phyloP scores from a whole-genome alignment of 1,140 invertebrate genomes.

The Tetraneura akinire region DNA sequence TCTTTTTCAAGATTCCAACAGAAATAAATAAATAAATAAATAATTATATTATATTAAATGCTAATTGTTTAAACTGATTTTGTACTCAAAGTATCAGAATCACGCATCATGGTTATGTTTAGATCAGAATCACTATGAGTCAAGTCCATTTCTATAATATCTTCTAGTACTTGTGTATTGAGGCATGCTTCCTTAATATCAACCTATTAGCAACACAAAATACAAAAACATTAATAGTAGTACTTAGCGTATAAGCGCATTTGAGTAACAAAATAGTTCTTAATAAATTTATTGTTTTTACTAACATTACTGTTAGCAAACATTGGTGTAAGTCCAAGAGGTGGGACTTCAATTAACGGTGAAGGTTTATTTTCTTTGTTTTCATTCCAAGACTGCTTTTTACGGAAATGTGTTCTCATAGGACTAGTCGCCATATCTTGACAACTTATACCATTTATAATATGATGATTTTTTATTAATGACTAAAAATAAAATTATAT shows the following conservation, averaged over 20 bases:
- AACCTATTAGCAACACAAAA: not conserved
- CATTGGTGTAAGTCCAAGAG: conserved; percentile 31
- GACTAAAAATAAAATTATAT: conserved; percentile 27
- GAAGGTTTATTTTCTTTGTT: conserved; percentile 45
- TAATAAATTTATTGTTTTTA: not conserved
- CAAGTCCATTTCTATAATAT: conserved; percentile 28
- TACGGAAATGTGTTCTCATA: conserved; percentile 23
- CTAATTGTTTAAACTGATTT: conserved; percentile 28
- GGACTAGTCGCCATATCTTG: conserved; percentile 48
- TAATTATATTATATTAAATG: not conserved
- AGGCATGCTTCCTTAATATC: conserved; percentile 39
- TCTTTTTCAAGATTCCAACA: conserved; percentile 12
- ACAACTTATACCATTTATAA: conserved; percentile 34
- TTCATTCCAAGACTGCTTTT: conserved; percentile 7
- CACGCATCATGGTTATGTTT: conserved; percentile 5
- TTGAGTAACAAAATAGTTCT: not conserved
- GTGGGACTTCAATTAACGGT: conserved; percentile 18
- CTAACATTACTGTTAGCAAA: conserved; percentile 46
- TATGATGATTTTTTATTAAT: conserved; percentile 32
- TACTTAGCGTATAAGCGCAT: not conserved
- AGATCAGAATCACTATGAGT: conserved; percentile 30
- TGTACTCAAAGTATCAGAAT: conserved; percentile 23
- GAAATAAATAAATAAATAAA: conserved; percentile 20
- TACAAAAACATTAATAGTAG: not conserved
- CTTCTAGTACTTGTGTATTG: conserved; percentile 34